Conservation (phyloP, 2,797 vertebrate genomes). For the Paedocypris micromegethes region DNA sequence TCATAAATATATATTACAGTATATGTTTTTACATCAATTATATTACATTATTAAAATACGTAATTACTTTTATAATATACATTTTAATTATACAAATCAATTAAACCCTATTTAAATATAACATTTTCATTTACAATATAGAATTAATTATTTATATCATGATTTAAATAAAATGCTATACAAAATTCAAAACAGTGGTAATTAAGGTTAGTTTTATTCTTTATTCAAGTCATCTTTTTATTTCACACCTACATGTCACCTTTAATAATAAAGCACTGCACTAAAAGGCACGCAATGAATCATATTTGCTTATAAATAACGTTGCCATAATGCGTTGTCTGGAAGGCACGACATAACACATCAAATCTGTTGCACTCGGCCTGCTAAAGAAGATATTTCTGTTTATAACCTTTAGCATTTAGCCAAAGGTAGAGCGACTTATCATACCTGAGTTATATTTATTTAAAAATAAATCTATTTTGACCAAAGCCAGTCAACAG, state of each 20-base stretch:
- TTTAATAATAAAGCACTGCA: neutral
- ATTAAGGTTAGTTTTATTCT: too few relatives aligned
- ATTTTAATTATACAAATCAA: too few relatives aligned
- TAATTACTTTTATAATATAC: too few relatives aligned
- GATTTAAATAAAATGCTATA: too few relatives aligned
- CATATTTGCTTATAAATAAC: constrained; percentile 22
- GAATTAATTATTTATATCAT: too few relatives aligned
- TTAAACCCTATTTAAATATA: too few relatives aligned
- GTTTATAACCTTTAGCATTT: constrained; percentile 12
- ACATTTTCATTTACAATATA: too few relatives aligned
- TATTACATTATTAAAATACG: too few relatives aligned
- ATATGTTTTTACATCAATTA: too few relatives aligned
- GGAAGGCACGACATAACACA: constrained; percentile 20
- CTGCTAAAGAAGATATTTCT: constrained; percentile 9
- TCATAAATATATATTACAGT: too few relatives aligned
- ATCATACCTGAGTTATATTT: constrained; percentile 8
- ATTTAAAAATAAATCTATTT: constrained; percentile 11
- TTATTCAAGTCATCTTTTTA: too few relatives aligned
- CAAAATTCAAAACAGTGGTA: too few relatives aligned
- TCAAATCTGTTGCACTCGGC: constrained; percentile 18
- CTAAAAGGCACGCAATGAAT: constrained; percentile 1
- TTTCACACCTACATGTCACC: neutral
- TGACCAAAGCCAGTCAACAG: neutral
- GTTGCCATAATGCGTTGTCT: constrained; percentile 4
- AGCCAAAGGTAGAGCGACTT: neutral